These are phyloP conservation scores for Caenorhabditis sp. DNA, from an alignment of 2,888 invertebrate genomes.

Conservation along the genomic window DNA sequence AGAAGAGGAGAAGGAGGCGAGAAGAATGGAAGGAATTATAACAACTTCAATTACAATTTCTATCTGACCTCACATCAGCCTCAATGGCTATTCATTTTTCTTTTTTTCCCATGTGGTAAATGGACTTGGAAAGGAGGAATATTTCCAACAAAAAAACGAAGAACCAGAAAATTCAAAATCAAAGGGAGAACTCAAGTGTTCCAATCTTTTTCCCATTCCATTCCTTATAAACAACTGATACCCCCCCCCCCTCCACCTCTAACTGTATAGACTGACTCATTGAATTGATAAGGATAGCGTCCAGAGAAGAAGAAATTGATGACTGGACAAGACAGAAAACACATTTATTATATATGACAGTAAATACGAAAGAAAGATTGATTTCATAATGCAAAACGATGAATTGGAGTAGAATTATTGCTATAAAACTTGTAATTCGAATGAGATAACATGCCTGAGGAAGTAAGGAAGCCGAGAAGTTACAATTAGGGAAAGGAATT, in stretches of 20 bases:
- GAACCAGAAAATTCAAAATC: no score
- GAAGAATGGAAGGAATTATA: constrained; percentile 6
- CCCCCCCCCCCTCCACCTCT: no score
- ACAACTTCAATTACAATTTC: constrained; percentile 46
- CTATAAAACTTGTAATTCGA: constrained; percentile 12
- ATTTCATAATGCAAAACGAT: neutral
- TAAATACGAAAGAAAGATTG: neutral
- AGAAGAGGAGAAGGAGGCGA: constrained; percentile 21
- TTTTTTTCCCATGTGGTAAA: no score
- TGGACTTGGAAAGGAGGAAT: no score
- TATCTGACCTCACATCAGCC: constrained; percentile 44
- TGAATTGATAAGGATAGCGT: constrained; percentile 8
- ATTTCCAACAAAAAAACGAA: no score
- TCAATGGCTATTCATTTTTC: no score
- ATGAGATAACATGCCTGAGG: constrained; percentile 61
- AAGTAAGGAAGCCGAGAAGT: constrained; percentile 52
- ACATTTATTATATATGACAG: constrained; percentile 15
- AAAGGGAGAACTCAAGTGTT: no score
- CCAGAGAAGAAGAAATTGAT: neutral
- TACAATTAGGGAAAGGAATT: constrained; percentile 43
- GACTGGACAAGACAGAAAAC: neutral
- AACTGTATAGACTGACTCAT: constrained; percentile 15
- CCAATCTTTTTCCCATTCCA: no score
- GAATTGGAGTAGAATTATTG: neutral
- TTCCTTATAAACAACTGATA: constrained; percentile 45